Evolutionary conservation across 53 echinoderm and acorn worm species (phyloP).

Genomic region (Patiria pectinifera): DNA sequence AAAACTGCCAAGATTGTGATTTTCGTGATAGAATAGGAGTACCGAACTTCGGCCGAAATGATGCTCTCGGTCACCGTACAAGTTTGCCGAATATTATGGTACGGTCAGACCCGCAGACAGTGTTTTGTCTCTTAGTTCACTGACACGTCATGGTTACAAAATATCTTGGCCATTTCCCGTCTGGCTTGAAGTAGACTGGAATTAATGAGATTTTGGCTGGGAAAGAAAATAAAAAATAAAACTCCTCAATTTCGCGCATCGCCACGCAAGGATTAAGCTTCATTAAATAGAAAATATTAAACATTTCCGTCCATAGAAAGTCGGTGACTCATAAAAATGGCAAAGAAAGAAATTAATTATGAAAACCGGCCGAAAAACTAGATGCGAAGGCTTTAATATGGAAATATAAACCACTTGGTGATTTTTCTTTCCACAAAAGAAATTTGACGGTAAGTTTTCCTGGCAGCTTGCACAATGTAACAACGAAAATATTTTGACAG

Average conservation of each 20-base stretch:
- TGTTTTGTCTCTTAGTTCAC: not conserved
- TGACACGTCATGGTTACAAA: not conserved
- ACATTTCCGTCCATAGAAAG: not conserved
- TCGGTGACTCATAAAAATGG: not conserved
- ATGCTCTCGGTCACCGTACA: not conserved
- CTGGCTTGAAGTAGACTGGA: slow-evolving; percentile 11
- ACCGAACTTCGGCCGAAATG: too few species aligned
- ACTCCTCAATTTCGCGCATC: not conserved
- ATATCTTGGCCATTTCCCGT: not conserved
- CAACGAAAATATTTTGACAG: slow-evolving; percentile 48
- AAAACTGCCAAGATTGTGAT: too few species aligned
- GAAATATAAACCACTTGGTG: too few species aligned
- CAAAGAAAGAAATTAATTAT: not conserved
- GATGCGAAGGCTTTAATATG: too few species aligned
- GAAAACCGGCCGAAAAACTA: not conserved
- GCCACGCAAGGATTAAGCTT: slow-evolving; percentile 4
- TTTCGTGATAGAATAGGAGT: too few species aligned
- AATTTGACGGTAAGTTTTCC: not conserved
- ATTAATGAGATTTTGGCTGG: not conserved
- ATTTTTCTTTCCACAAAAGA: not conserved
- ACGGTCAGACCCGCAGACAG: not conserved
- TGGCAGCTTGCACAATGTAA: not conserved
- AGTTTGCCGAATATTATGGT: not conserved
- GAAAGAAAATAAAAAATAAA: not conserved
- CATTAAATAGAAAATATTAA: not conserved